Conservation (phyloP, 2,888 invertebrate genomes). For the Ochropleura plecta region DNA sequence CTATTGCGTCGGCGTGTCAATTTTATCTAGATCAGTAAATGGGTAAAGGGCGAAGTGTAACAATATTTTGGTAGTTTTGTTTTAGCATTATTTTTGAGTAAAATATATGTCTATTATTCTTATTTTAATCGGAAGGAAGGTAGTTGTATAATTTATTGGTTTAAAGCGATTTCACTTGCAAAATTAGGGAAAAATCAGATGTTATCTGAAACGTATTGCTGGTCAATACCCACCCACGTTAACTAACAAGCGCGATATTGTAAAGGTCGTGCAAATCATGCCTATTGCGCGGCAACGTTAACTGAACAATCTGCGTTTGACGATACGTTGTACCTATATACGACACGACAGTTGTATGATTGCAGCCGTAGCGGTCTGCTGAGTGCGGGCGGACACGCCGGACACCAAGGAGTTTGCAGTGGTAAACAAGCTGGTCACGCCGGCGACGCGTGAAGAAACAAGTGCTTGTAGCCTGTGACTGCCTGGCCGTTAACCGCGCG, state of each 20-base stretch:
- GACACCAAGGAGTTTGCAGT: slow-evolving; percentile 79
- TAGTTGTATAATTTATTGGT: not conserved
- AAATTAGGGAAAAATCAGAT: not conserved
- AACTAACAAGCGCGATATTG: slow-evolving; percentile 6
- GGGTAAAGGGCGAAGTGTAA: slow-evolving; percentile 48
- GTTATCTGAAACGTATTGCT: not conserved
- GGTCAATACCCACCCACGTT: slow-evolving; percentile 8
- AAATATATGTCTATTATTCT: not conserved
- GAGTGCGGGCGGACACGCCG: too few species aligned
- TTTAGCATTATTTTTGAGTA: not conserved
- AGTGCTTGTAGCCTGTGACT: slow-evolving; percentile 77
- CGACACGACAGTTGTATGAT: slow-evolving; percentile 70
- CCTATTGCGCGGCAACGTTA: slow-evolving; percentile 53
- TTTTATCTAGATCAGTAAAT: slow-evolving; percentile 45
- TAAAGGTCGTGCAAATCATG: slow-evolving; percentile 53
- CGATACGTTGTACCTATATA: slow-evolving; percentile 64
- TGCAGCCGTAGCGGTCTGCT: slow-evolving; percentile 72
- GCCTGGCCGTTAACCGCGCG: slow-evolving; percentile 57
- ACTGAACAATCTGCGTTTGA: slow-evolving; percentile 47
- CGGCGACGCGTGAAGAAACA: slow-evolving; percentile 88
- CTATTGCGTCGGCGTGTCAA: slow-evolving; percentile 40
- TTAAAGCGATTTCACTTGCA: not conserved
- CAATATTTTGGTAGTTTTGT: slow-evolving; percentile 21
- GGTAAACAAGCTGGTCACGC: slow-evolving; percentile 88
- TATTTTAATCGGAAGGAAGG: not conserved